phyloP scores from a whole-genome alignment of 2,797 vertebrate species.

The Pseudomugil gertrudae region DNA sequence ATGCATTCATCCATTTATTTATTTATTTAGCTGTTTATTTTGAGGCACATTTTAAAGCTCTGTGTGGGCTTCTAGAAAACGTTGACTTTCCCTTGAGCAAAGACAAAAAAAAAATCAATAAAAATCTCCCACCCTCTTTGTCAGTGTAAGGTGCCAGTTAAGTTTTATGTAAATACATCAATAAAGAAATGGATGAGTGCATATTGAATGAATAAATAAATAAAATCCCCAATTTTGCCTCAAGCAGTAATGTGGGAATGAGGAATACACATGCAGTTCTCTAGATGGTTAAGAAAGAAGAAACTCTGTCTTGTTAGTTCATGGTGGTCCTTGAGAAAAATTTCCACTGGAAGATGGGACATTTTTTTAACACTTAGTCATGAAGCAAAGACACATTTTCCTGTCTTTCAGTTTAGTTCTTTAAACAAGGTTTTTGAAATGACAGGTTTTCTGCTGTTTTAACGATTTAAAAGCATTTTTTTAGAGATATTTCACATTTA shows the following conservation, averaged over 20 bases:
- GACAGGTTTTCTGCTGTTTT: conserved; percentile 21
- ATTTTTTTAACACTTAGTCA: conserved; percentile 30
- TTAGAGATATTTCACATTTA: conserved; percentile 5
- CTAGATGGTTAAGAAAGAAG: conserved; percentile 12
- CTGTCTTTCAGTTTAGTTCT: background rate
- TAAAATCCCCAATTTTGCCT: conserved; percentile 12
- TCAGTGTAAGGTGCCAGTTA: conserved; percentile 12
- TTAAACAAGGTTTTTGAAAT: conserved; percentile 6
- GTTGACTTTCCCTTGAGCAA: conserved; percentile 34
- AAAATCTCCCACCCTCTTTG: conserved; percentile 13
- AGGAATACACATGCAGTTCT: conserved; percentile 23
- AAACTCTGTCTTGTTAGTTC: conserved; percentile 25
- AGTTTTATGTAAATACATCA: background rate
- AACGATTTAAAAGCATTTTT: too few species aligned
- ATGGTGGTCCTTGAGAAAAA: conserved; percentile 13
- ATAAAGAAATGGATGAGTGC: background rate
- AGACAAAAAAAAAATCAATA: background rate
- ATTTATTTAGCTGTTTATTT: conserved; percentile 43
- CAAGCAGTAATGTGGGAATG: background rate
- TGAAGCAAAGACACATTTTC: conserved; percentile 13
- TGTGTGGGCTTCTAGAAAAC: conserved; percentile 18
- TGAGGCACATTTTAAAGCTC: conserved; percentile 10
- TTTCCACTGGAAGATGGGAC: conserved; percentile 6
- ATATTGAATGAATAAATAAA: background rate
- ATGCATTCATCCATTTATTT: conserved; percentile 33